These are phyloP conservation scores for Drosophila merina DNA, from an alignment of 2,888 invertebrate genomes.

Conservation along the genomic window DNA sequence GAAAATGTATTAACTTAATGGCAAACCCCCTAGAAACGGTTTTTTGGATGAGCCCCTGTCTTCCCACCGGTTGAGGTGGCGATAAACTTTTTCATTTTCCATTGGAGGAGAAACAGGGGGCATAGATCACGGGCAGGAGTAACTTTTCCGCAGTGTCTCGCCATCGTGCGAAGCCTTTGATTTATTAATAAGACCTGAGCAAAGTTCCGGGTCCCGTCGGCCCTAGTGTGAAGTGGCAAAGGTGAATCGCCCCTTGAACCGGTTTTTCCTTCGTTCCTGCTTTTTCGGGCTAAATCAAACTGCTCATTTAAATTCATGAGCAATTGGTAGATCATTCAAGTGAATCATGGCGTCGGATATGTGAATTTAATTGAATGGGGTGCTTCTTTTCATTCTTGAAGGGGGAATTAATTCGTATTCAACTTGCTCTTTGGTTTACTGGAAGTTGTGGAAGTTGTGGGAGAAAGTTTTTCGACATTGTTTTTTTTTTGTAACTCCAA, in stretches of 20 bases:
- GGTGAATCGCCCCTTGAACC: constrained; percentile 36
- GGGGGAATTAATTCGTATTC: not conserved
- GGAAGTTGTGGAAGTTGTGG: not conserved
- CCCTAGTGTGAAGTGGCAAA: constrained; percentile 45
- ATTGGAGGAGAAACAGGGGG: not conserved
- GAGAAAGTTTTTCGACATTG: not conserved
- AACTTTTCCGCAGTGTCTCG: constrained; percentile 63
- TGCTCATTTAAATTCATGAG: constrained; percentile 43
- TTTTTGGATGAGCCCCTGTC: constrained; percentile 2
- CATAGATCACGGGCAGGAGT: constrained; percentile 10
- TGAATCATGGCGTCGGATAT: constrained; percentile 16
- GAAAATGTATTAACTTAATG: not conserved
- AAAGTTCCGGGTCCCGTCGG: constrained; percentile 32
- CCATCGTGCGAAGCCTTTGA: constrained; percentile 63
- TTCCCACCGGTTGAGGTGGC: constrained; percentile 62
- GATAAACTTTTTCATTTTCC: constrained; percentile 57
- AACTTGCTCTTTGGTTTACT: not conserved
- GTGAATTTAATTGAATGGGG: constrained; percentile 30
- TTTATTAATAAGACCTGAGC: constrained; percentile 64
- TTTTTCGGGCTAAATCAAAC: constrained; percentile 29
- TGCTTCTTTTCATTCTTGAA: not conserved
- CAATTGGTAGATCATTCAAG: constrained; percentile 35
- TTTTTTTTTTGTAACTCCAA: not conserved
- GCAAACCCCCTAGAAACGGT: not conserved
- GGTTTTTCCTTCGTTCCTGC: not conserved